phyloP scores from a whole-genome alignment of 2,797 vertebrate species.

The Rallus crepitans region DNA sequence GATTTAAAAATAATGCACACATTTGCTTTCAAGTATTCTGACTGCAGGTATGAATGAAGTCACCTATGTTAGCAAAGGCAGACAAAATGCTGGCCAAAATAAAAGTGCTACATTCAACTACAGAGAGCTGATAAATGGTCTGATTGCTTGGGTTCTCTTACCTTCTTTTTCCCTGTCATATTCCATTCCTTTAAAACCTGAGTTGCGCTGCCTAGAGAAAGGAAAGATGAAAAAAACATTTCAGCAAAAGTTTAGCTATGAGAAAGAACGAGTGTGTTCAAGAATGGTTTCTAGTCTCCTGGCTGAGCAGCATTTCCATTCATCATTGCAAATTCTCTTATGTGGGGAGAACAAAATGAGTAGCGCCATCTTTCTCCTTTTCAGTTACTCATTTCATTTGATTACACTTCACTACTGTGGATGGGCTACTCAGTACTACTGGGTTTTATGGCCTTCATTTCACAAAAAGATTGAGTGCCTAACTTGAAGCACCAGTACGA shows the following conservation, averaged over 20 bases:
- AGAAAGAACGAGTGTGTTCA: background rate
- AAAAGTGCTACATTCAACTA: background rate
- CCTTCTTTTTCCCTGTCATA: slow-evolving; percentile 85
- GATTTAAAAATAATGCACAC: background rate
- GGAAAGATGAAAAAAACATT: slow-evolving; percentile 56
- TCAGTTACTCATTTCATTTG: background rate
- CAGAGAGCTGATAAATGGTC: background rate
- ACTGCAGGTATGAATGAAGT: background rate
- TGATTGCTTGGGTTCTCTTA: slow-evolving; percentile 58
- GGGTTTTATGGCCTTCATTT: background rate
- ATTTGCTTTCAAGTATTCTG: background rate
- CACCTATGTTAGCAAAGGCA: background rate
- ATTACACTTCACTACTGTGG: background rate
- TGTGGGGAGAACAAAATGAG: background rate
- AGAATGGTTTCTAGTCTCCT: slow-evolving; percentile 7
- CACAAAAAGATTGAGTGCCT: background rate
- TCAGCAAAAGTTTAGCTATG: slow-evolving; percentile 21
- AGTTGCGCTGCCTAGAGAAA: slow-evolving; percentile 76
- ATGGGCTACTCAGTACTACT: background rate
- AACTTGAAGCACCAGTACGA: background rate
- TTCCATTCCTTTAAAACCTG: slow-evolving; percentile 85
- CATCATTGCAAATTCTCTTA: background rate
- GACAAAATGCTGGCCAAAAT: background rate
- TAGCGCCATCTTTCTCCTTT: background rate
- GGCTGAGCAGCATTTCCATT: background rate